Conservation (phyloP, 2,888 invertebrate genomes). For the Eucera pruinosa region DNA sequence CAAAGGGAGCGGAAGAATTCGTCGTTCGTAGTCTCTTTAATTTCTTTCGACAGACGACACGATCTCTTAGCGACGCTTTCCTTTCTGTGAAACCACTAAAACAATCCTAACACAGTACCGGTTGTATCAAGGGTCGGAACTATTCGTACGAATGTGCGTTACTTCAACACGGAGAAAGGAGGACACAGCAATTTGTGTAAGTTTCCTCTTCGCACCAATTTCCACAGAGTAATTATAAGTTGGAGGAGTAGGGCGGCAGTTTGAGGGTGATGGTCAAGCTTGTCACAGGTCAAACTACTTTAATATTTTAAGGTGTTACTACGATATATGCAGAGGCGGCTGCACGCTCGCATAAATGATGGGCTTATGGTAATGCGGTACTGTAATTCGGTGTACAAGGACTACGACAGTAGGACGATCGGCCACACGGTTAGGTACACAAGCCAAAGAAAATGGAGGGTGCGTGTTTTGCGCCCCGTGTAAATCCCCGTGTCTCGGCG, state of each 20-base stretch:
- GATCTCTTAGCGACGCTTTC: constrained; percentile 34
- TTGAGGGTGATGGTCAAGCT: constrained; percentile 59
- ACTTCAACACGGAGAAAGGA: constrained; percentile 53
- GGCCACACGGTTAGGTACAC: constrained; percentile 54
- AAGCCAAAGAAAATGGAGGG: constrained; percentile 78
- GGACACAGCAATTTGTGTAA: constrained; percentile 51
- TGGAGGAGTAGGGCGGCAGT: constrained; percentile 36
- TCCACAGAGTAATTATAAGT: constrained; percentile 71
- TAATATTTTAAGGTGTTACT: constrained; percentile 75
- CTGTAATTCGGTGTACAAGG: constrained; percentile 62
- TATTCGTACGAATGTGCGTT: constrained; percentile 52
- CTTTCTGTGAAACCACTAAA: constrained; percentile 11
- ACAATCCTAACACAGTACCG: constrained; percentile 9
- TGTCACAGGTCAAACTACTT: constrained; percentile 67
- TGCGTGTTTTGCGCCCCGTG: constrained; percentile 81
- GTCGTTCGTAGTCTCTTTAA: constrained; percentile 32
- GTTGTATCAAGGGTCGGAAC: constrained; percentile 21
- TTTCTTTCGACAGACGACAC: constrained; percentile 20
- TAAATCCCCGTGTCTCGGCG: constrained; percentile 81
- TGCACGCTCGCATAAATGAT: constrained; percentile 79
- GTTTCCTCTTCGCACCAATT: constrained; percentile 61
- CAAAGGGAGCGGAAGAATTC: constrained; percentile 27
- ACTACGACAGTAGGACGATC: constrained; percentile 57
- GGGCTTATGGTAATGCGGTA: constrained; percentile 81
- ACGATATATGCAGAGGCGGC: constrained; percentile 49